Percentiles rank a stretch among this genome's conserved stretches.
These are phyloP conservation scores for Isurus oxyrinchus DNA, from an alignment of 2,113 vertebrate species.

Conservation along the genomic window DNA sequence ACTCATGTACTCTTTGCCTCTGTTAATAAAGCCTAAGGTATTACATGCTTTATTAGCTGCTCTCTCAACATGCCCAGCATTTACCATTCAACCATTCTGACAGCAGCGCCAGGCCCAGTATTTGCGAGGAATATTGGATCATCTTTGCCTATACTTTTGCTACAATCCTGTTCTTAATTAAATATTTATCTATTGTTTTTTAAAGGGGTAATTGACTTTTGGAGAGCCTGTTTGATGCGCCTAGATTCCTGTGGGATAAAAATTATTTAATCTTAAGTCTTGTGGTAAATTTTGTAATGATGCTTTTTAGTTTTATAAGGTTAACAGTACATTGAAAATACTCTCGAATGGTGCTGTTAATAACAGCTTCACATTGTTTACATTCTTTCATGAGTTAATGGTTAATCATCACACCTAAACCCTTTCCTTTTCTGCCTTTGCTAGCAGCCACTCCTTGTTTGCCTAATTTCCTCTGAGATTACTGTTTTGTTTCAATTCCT, in stretches of 20 bases:
- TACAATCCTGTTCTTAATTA: not conserved
- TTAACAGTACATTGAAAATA: not conserved
- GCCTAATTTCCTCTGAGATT: not conserved
- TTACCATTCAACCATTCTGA: not conserved
- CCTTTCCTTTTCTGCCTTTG: not conserved
- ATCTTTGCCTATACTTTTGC: not conserved
- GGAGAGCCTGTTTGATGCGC: not conserved
- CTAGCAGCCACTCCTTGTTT: slow-evolving; percentile 7
- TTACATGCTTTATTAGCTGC: too few species aligned
- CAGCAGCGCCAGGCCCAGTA: not conserved
- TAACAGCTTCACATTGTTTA: not conserved
- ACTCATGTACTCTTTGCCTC: too few species aligned
- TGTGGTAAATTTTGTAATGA: not conserved
- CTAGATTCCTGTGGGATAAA: not conserved
- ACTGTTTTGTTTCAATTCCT: not conserved
- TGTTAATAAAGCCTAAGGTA: too few species aligned
- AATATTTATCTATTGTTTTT: not conserved
- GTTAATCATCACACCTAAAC: not conserved
- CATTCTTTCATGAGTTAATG: not conserved
- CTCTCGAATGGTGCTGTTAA: not conserved
- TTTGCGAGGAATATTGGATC: not conserved
- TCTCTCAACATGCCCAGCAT: not conserved
- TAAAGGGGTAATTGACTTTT: not conserved
- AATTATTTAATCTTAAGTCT: not conserved
- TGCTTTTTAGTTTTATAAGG: not conserved